A percentile compares a stretch with the other conserved stretches of the same genome.
Evolutionary conservation across 1,140 invertebrate genomes (phyloP).

Genomic region (Maniola jurtina): DNA sequence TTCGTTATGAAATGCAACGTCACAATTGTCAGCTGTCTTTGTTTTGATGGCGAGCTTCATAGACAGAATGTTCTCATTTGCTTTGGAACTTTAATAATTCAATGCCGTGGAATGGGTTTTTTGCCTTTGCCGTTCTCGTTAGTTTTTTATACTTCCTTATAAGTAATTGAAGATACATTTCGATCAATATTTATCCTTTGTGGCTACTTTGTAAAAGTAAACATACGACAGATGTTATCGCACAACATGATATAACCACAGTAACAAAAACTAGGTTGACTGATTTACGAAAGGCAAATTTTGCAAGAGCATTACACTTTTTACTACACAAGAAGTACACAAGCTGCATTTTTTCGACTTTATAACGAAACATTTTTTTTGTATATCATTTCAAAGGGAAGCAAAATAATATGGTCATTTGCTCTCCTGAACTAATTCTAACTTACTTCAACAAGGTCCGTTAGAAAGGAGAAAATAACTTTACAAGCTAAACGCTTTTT

Average conservation of each 20-base stretch:
- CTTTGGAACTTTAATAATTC: background rate
- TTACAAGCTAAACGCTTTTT: too few species aligned
- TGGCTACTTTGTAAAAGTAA: background rate
- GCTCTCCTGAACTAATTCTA: too few species aligned
- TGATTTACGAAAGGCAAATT: slow-evolving; percentile 3
- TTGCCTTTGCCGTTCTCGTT: slow-evolving; percentile 8
- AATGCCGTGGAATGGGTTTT: slow-evolving; percentile 8
- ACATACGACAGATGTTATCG: background rate
- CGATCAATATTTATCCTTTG: background rate
- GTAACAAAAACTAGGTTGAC: background rate
- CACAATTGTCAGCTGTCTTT: slow-evolving; percentile 31
- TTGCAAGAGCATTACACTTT: background rate
- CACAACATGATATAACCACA: background rate
- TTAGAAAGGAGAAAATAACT: too few species aligned
- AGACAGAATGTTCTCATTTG: background rate
- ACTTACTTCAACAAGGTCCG: too few species aligned
- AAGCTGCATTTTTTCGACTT: too few species aligned
- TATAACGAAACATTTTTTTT: too few species aligned
- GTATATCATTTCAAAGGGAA: too few species aligned
- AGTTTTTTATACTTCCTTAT: slow-evolving; percentile 6
- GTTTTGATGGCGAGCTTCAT: slow-evolving; percentile 25
- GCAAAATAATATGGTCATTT: too few species aligned
- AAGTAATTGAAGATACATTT: slow-evolving; percentile 1
- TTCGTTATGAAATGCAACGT: too few species aligned
- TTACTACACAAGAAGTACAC: background rate